These are phyloP conservation scores for Amphipoea lucens DNA, from an alignment of 2,888 invertebrate genomes.

Conservation along the genomic window DNA sequence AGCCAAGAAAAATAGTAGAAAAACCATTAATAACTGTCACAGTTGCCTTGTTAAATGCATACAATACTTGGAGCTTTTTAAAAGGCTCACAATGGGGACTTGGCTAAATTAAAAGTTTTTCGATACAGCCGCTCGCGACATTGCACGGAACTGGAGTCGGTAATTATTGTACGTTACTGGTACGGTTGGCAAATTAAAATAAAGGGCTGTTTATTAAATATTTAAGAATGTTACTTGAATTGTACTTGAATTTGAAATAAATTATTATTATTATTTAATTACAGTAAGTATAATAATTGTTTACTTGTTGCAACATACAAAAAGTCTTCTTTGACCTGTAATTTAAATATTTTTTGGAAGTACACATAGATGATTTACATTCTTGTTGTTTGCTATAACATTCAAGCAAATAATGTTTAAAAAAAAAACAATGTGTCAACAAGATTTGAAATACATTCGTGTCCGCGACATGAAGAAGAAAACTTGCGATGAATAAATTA, in stretches of 20 bases:
- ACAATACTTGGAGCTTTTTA: slow-evolving; percentile 90
- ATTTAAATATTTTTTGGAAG: neutral
- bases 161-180: slow-evolving; percentile 85
- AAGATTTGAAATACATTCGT: no score
- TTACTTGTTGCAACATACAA: neutral
- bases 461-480: no score
- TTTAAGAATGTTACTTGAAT: neutral
- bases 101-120: slow-evolving; percentile 91
- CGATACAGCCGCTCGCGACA: slow-evolving; percentile 88
- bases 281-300: neutral
- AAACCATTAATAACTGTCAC: slow-evolving; percentile 89
- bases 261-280: neutral
- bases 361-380: neutral
- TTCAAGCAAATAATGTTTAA: no score
- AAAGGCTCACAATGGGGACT: slow-evolving; percentile 89
- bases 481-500: neutral
- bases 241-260: no score
- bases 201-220: neutral
- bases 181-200: slow-evolving; percentile 69
- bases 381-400: neutral
- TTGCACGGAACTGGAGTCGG: slow-evolving; percentile 88
- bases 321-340: neutral
- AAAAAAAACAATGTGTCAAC: no score
- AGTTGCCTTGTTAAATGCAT: slow-evolving; percentile 90
- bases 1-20: slow-evolving; percentile 89